Evolutionary conservation across 2,113 vertebrate species (phyloP).

Genomic region (Gobiocypris rarus): DNA sequence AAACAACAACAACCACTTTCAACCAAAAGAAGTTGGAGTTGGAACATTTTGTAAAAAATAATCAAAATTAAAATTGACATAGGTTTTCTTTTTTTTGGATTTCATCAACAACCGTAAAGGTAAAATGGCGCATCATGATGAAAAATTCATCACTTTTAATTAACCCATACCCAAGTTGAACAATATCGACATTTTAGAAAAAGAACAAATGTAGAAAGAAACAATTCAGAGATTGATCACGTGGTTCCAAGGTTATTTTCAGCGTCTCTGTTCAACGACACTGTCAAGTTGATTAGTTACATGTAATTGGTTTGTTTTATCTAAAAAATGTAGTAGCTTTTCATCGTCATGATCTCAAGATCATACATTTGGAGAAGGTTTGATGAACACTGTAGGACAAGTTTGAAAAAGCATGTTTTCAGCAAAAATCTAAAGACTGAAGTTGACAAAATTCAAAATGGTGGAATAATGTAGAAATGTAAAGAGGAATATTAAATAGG

Average conservation of each 20-base stretch:
- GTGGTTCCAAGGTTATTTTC: neutral
- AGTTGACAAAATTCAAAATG: neutral
- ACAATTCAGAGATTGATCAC: neutral
- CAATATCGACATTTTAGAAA: neutral
- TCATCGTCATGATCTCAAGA: too few species aligned
- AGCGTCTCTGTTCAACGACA: neutral
- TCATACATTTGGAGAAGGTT: too few species aligned
- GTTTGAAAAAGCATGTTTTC: too few species aligned
- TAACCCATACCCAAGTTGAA: neutral
- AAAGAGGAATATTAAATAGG: neutral
- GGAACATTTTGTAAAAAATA: neutral
- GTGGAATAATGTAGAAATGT: neutral
- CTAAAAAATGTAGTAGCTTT: too few species aligned
- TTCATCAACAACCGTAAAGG: neutral
- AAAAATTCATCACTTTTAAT: neutral
- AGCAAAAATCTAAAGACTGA: too few species aligned
- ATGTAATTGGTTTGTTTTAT: neutral
- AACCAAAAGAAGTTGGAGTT: neutral
- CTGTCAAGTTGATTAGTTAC: neutral
- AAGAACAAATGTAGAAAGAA: neutral
- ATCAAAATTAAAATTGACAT: neutral
- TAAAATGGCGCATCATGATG: neutral
- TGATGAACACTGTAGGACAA: too few species aligned
- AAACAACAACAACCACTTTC: neutral
- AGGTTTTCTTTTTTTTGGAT: neutral